Evolutionary conservation across 2,113 vertebrate genomes (phyloP).

Genomic region (Cygnus buccinator): DNA sequence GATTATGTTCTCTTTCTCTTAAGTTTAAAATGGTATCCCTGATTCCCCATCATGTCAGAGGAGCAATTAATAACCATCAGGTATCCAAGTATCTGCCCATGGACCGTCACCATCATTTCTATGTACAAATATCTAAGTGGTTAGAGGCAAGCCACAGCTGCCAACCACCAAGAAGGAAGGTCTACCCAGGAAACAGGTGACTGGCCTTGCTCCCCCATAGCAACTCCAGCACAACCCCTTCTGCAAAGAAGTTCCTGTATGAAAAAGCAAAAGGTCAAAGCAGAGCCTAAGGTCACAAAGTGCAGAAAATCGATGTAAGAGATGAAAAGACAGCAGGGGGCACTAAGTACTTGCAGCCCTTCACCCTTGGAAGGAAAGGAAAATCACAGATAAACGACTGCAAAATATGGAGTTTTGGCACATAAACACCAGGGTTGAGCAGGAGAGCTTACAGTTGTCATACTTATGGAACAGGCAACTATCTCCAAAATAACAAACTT

Average conservation of each 20-base stretch:
- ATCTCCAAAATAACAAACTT: neutral
- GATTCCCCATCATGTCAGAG: neutral
- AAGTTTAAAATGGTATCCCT: neutral
- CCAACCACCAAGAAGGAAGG: neutral
- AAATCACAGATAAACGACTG: neutral
- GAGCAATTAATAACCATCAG: neutral
- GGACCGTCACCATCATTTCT: neutral
- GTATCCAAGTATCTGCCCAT: neutral
- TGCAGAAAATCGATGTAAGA: neutral
- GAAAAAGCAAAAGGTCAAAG: conserved; percentile 14
- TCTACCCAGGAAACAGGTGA: neutral
- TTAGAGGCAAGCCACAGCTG: neutral
- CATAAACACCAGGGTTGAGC: neutral
- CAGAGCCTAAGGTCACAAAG: neutral
- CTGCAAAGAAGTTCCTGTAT: neutral
- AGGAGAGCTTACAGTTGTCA: neutral
- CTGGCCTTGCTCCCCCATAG: neutral
- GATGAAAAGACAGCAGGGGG: conserved; percentile 2
- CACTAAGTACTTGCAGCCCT: conserved; percentile 9
- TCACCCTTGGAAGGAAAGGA: neutral
- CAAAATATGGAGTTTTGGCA: neutral
- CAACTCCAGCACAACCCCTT: rapidly evolving
- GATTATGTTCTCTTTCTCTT: neutral
- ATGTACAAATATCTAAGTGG: neutral
- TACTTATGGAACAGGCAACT: neutral